A percentile compares a stretch with the other conserved stretches of the same genome.
Evolutionary conservation across 1,140 invertebrate genomes (phyloP).

Genomic region (Procambarus clarkii): DNA sequence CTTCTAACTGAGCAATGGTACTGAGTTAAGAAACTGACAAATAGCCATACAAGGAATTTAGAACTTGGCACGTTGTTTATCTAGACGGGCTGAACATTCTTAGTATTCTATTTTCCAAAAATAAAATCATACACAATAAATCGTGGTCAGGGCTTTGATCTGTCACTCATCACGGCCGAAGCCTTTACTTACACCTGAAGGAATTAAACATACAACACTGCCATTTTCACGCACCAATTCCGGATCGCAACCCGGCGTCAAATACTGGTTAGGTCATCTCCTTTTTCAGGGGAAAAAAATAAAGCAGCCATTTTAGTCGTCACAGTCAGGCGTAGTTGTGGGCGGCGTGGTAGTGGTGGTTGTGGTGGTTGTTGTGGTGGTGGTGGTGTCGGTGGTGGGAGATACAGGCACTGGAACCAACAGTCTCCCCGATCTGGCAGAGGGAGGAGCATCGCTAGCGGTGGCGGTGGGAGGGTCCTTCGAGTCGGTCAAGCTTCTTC

Average conservation of each 20-base stretch:
- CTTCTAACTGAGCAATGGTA: no score
- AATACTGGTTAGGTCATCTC: neutral
- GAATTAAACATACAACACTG: neutral
- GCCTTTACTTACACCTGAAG: no score
- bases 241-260: neutral
- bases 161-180: no score
- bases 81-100: no score
- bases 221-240: neutral
- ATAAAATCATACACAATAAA: no score
- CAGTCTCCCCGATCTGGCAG: neutral
- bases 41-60: no score
- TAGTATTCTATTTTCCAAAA: no score
- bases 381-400: neutral
- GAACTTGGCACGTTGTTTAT: no score
- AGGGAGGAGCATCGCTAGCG: neutral
- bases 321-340: slow-evolving; percentile 18
- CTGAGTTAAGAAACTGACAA: no score
- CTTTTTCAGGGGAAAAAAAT: neutral
- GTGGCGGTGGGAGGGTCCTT: neutral
- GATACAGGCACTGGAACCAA: neutral
- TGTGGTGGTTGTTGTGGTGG: slow-evolving; percentile 1
- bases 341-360: neutral
- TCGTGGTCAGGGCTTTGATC: no score
- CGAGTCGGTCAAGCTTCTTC: neutral
- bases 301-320: slow-evolving; percentile 1